Conservation (phyloP, 2,113 vertebrate genomes). For the Ranitomeya variabilis region DNA sequence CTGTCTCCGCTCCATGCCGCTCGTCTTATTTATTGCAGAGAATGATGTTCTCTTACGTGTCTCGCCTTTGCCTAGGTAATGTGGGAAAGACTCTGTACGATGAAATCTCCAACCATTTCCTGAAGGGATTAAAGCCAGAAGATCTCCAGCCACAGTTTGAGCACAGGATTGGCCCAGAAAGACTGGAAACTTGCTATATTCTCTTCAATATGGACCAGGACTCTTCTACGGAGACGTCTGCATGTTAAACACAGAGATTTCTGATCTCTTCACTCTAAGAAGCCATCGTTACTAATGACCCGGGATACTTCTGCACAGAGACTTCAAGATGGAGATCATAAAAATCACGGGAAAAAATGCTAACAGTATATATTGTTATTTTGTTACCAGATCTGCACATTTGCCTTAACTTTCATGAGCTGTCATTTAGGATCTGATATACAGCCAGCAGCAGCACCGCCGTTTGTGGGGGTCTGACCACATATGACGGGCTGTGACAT, state of each 20-base stretch:
- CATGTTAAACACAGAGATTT: not conserved
- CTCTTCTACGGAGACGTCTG: conserved; percentile 9
- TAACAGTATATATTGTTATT: not conserved
- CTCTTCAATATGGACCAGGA: conserved; percentile 68
- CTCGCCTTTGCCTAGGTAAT: conserved; percentile 52
- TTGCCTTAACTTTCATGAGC: not conserved
- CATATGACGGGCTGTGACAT: not conserved
- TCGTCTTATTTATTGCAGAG: not conserved
- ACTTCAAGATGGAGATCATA: not conserved
- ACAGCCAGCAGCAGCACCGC: not conserved
- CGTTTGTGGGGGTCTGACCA: not conserved
- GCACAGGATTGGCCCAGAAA: conserved; percentile 64
- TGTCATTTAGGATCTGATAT: not conserved
- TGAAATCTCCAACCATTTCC: conserved; percentile 64
- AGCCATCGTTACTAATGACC: not conserved
- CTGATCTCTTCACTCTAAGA: not conserved
- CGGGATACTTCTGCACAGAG: not conserved
- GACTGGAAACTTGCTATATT: conserved; percentile 67
- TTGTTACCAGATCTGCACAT: not conserved
- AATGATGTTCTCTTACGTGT: not conserved
- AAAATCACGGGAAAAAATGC: not conserved
- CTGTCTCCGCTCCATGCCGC: too few species aligned
- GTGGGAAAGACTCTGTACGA: conserved; percentile 63
- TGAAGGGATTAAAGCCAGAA: conserved; percentile 63
- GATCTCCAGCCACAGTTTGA: conserved; percentile 66